These are phyloP conservation scores for Austrofundulus limnaeus DNA, from an alignment of 2,113 vertebrate genomes.

Conservation along the genomic window DNA sequence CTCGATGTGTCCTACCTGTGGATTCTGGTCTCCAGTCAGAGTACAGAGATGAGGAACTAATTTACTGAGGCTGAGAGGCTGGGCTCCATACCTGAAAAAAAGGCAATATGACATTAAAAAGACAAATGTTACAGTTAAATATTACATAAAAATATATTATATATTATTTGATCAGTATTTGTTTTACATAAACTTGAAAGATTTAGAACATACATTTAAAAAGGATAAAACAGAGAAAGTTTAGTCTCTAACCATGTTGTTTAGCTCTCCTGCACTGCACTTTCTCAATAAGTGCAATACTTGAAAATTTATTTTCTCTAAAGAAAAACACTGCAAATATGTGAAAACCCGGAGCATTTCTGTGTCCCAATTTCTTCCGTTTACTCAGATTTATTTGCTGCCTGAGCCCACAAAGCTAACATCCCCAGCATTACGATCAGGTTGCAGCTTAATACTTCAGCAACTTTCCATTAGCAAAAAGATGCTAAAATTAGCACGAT, in stretches of 20 bases:
- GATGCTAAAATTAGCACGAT: constrained; percentile 32
- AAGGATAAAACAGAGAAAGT: no score
- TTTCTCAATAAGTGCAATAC: no score
- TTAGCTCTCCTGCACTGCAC: no score
- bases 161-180: no score
- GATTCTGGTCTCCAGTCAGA: constrained; percentile 90
- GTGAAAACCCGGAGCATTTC: neutral
- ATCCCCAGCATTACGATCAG: constrained; percentile 9
- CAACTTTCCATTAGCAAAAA: constrained; percentile 48
- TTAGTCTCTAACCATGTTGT: no score
- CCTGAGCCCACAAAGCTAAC: neutral
- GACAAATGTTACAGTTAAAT: neutral
- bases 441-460: constrained; percentile 32
- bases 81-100: constrained; percentile 82
- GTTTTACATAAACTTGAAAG: no score
- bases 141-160: no score
- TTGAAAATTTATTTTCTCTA: neutral
- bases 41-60: constrained; percentile 90
- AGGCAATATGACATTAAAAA: constrained; percentile 1
- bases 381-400: neutral
- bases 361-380: neutral
- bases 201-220: no score
- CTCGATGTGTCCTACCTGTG: constrained; percentile 82
- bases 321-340: neutral
- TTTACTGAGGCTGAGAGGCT: constrained; percentile 89